Percentiles rank a stretch among this genome's conserved stretches.
These are phyloP conservation scores for Drosophila kambysellisi DNA, from an alignment of 2,888 invertebrate species.

Conservation along the genomic window DNA sequence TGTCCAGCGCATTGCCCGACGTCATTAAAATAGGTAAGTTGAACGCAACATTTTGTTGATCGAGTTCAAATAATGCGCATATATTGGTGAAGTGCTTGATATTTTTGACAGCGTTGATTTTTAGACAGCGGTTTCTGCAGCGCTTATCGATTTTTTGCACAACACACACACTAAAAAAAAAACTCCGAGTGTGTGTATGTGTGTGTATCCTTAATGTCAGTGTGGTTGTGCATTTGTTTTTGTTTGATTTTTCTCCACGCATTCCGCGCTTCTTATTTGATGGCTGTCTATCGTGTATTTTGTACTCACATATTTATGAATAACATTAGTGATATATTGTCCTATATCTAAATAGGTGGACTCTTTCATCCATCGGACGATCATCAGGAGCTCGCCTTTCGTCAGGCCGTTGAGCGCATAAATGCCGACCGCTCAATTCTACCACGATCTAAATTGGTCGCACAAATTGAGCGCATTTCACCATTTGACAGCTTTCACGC, in stretches of 20 bases:
- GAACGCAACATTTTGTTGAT: conserved; percentile 8
- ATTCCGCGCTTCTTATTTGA: background rate
- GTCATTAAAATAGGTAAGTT: conserved; percentile 83
- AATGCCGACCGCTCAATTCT: conserved; percentile 93
- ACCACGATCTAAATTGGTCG: conserved; percentile 93
- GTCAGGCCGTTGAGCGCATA: conserved; percentile 96
- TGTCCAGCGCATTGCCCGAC: conserved; percentile 77
- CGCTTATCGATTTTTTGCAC: conserved; percentile 78
- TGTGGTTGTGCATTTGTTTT: conserved; percentile 44
- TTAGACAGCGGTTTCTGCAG: conserved; percentile 36
- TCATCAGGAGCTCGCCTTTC: conserved; percentile 95
- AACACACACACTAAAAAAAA: conserved; percentile 9
- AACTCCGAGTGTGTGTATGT: conserved; percentile 47
- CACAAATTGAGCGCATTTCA: conserved; percentile 95
- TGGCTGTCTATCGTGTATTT: background rate
- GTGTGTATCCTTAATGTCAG: conserved; percentile 42
- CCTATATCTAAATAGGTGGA: conserved; percentile 88
- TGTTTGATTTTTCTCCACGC: conserved; percentile 38
- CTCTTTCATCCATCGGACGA: conserved; percentile 95
- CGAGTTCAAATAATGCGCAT: conserved; percentile 22
- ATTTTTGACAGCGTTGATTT: conserved; percentile 4
- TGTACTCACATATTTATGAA: conserved; percentile 3
- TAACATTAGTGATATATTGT: conserved; percentile 14
- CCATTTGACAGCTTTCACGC: conserved; percentile 97
- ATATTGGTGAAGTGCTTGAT: background rate